phyloP scores from a whole-genome alignment of 2,888 invertebrate genomes.

The Tanypteryx hageni region DNA sequence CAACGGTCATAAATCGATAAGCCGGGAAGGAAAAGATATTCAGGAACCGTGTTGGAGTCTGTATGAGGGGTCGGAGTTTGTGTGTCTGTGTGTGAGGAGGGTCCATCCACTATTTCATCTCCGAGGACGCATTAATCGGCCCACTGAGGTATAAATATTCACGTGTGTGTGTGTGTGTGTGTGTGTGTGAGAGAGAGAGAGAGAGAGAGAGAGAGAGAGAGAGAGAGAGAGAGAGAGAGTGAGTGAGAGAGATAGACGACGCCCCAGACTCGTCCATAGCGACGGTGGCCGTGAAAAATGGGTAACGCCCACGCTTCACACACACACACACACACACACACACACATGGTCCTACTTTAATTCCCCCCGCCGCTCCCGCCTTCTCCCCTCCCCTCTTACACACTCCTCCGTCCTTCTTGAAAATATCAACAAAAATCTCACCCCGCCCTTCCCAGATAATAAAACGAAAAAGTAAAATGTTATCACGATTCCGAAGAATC shows the following conservation, averaged over 20 bases:
- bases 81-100: not conserved
- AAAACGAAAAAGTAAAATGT: not conserved
- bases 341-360: not conserved
- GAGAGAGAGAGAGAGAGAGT: constrained; percentile 7
- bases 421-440: not conserved
- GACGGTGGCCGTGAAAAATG: constrained; percentile 30
- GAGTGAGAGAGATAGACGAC: constrained; percentile 21
- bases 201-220: not conserved
- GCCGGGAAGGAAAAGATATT: not conserved
- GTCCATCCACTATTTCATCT: not conserved
- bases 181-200: not conserved
- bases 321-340: not conserved
- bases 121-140: not conserved
- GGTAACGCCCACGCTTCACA: constrained; percentile 13
- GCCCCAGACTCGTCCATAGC: constrained; percentile 1
- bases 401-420: too few relatives aligned
- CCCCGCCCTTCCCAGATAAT: not conserved
- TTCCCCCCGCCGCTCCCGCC: not conserved
- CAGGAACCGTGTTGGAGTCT: not conserved
- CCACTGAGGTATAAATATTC: constrained; percentile 6
- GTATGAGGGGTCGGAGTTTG: not conserved
- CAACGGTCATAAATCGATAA: constrained; percentile 17
- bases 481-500: not conserved
- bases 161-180: not conserved
- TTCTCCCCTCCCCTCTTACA: not conserved